phyloP scores from a whole-genome alignment of 2,113 vertebrate species.

The Erpornis zantholeuca region DNA sequence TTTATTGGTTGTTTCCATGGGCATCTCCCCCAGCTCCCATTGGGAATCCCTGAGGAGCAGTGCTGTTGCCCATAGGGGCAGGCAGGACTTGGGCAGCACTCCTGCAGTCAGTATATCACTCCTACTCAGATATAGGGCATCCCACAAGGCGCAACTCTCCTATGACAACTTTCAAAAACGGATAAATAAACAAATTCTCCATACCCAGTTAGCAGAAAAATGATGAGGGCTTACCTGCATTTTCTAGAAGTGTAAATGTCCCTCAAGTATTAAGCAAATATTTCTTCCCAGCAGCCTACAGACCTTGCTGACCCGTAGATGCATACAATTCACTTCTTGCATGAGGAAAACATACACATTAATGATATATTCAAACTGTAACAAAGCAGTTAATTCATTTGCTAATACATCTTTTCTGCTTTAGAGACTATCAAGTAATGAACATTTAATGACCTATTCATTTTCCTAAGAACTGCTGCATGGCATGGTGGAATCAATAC shows the following conservation, averaged over 20 bases:
- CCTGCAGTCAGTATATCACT: neutral
- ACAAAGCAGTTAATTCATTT: slow-evolving; percentile 64
- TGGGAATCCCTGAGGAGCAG: neutral
- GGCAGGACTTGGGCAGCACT: neutral
- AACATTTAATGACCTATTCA: slow-evolving; percentile 64
- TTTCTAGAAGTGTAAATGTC: neutral
- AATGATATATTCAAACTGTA: slow-evolving; percentile 52
- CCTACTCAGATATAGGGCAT: neutral
- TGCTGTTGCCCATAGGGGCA: neutral
- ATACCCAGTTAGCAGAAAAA: neutral
- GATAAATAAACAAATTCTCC: neutral
- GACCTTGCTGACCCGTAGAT: neutral
- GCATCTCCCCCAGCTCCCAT: neutral
- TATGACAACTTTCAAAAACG: neutral
- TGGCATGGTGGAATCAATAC: slow-evolving; percentile 45
- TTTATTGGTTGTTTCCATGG: neutral
- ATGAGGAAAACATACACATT: slow-evolving; percentile 21
- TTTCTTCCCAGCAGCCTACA: neutral
- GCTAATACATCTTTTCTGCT: slow-evolving; percentile 62
- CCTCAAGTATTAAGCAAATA: neutral
- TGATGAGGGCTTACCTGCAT: neutral
- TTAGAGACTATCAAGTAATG: slow-evolving; percentile 55
- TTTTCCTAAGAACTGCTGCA: slow-evolving; percentile 49
- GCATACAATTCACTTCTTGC: neutral
- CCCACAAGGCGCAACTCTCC: neutral